Percentiles rank a stretch among this genome's conserved stretches.
These are phyloP conservation scores for Heliocidaris tuberculata DNA, from an alignment of 35 echinoderm and acorn worm species.

Conservation along the genomic window DNA sequence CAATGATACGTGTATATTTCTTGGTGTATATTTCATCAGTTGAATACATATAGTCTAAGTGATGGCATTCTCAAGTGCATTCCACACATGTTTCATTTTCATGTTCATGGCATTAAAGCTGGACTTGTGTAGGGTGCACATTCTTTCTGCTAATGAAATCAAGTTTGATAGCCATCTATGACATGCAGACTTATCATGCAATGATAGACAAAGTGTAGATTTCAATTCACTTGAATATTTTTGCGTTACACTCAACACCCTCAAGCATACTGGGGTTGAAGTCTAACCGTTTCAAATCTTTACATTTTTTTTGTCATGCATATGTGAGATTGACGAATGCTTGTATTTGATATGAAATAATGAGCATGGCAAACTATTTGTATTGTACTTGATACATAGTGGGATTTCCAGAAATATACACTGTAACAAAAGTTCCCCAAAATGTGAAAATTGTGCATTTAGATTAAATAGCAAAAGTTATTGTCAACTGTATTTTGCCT, in stretches of 20 bases:
- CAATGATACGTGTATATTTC: not conserved
- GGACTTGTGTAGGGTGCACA: not conserved
- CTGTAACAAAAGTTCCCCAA: no score
- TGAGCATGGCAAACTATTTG: not conserved
- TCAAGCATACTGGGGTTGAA: not conserved
- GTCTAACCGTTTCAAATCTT: not conserved
- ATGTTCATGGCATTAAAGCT: not conserved
- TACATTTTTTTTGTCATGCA: no score
- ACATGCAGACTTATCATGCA: constrained; percentile 10
- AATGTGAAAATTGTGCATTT: no score
- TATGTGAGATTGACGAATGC: not conserved
- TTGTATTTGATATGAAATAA: not conserved
- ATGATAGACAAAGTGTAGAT: not conserved
- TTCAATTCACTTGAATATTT: not conserved
- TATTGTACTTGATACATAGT: not conserved
- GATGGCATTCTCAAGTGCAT: constrained; percentile 4
- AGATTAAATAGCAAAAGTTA: no score
- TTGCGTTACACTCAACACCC: not conserved
- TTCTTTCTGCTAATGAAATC: not conserved
- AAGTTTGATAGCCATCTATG: not conserved
- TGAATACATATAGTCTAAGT: not conserved
- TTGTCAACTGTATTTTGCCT: no score
- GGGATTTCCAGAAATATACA: no score
- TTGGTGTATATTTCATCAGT: not conserved
- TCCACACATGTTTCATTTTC: constrained; percentile 3